Evolutionary conservation across 2,113 vertebrate genomes (phyloP), one percentile per base, ranked within the genome.

Genomic region (Dasyornis broadbenti): DNA sequence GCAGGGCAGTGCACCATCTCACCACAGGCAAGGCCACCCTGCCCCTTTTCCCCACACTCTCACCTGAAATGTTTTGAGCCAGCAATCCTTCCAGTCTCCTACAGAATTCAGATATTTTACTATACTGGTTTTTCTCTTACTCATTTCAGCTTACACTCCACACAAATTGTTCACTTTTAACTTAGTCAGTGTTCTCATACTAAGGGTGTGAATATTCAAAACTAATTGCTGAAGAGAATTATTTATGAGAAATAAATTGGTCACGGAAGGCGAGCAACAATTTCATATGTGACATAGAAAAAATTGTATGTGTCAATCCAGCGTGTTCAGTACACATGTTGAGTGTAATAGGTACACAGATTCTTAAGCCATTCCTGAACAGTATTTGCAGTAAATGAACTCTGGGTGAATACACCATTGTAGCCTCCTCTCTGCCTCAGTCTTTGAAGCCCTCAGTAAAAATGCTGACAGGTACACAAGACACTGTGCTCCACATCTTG

Each of bases 11-110:
- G 33, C 13, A 35, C 21, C 33, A 15, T 6, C 56, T 57, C 33
- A 35, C 11, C 71, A 59, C 44, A 52, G 45, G 31, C 31, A 71
- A 44, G 11, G 45, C 11, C 31, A 1, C 42, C 21, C 7, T 66
- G 10, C 13, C 16, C 31, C 11, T 35, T 86, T 31, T 7, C 9
- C 4, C 9, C 37, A 6, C 6, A 9, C 7, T 11, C 1, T 1
- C 8, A 0, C 13, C 3, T 0, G 0, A 86, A 86, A 52, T 60
- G 1, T 60, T 68, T 68, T 23, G 22, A 60, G 27, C 59, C 17
- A 27, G 17, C 14, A 60, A 60, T 22, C 27, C 22, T 44, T 60
- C 39, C 22, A 60, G 45, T 69, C 11, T 3, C 18, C 37, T 18
- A 10, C 8, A 44, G 42, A 0, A 2, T 49, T 75, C 53, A 78